phyloP scores from a whole-genome alignment of 2,113 vertebrate species.

The Bucco capensis region DNA sequence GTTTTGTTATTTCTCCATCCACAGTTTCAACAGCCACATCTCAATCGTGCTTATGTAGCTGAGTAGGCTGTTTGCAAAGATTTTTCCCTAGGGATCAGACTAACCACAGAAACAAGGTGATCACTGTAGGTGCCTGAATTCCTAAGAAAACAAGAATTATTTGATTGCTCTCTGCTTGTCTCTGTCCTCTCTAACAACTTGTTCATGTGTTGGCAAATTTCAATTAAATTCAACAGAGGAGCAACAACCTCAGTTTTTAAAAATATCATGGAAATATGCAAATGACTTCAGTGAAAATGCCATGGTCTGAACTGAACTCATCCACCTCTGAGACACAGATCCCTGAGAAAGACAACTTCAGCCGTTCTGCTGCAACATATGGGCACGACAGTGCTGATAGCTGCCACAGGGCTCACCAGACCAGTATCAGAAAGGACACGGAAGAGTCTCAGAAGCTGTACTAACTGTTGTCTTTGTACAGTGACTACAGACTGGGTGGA shows the following conservation, averaged over 20 bases:
- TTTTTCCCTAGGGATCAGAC: background rate
- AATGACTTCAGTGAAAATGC: background rate
- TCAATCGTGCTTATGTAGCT: background rate
- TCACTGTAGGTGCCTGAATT: background rate
- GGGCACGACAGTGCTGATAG: background rate
- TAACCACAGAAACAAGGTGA: background rate
- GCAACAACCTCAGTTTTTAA: background rate
- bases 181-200: background rate
- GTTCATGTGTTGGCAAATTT: background rate
- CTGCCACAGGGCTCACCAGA: background rate
- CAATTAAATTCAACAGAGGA: background rate
- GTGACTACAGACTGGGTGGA: background rate
- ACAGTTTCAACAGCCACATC: background rate
- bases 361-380: fast-evolving
- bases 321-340: background rate
- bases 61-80: background rate
- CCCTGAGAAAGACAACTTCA: background rate
- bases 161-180: background rate
- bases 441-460: background rate
- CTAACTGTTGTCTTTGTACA: background rate
- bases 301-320: background rate
- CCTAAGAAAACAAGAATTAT: background rate
- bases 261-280: background rate
- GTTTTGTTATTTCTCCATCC: background rate
- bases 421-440: background rate